Evolutionary conservation across 2,113 vertebrate genomes (phyloP).

Genomic region (Hipposideros armiger): DNA sequence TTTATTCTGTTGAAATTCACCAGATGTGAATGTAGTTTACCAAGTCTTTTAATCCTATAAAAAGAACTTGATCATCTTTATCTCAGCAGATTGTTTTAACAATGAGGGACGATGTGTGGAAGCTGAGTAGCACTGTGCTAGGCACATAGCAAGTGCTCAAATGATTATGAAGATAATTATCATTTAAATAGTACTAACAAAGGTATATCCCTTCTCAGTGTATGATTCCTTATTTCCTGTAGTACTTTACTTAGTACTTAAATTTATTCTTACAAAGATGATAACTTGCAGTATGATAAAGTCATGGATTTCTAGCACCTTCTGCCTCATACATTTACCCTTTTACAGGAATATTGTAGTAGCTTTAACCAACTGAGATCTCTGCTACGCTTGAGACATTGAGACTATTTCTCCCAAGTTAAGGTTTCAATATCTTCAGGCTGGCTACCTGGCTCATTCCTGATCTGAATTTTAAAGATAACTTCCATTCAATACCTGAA

Average conservation of each 20-base stretch:
- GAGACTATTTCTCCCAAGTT: neutral
- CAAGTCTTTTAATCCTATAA: neutral
- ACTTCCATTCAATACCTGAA: neutral
- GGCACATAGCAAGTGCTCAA: neutral
- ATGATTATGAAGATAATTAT: no score
- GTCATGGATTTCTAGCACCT: neutral
- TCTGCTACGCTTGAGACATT: neutral
- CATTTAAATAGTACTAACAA: neutral
- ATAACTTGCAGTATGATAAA: neutral
- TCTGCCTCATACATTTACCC: neutral
- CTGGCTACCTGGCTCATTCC: neutral
- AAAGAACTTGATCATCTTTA: neutral
- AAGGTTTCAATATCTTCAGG: neutral
- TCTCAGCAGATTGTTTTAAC: neutral
- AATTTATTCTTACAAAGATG: neutral
- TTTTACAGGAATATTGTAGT: neutral
- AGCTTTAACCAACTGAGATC: neutral
- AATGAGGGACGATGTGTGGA: neutral
- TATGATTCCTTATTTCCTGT: neutral
- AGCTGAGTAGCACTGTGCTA: neutral
- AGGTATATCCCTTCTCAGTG: neutral
- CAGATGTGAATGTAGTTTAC: neutral
- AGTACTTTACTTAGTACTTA: neutral
- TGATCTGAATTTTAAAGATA: slow-evolving; percentile 33
- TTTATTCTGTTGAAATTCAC: neutral